Conservation (phyloP, 2,797 vertebrate species). For the Myripristis jacobus region DNA sequence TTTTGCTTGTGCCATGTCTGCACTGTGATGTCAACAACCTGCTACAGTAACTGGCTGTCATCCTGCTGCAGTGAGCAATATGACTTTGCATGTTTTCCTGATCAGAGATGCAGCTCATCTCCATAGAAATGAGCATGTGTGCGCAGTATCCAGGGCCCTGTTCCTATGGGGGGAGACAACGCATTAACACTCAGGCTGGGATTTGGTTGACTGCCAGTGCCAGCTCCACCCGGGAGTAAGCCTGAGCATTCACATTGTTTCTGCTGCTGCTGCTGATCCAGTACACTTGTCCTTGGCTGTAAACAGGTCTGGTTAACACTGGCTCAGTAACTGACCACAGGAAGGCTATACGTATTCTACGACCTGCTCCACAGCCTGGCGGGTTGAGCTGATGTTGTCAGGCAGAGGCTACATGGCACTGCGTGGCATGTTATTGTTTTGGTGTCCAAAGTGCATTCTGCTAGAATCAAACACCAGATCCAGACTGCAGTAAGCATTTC, state of each 20-base stretch:
- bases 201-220: slow-evolving; percentile 61
- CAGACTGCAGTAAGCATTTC: too few species aligned
- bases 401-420: too few species aligned
- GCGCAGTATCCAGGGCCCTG: slow-evolving; percentile 49
- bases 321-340: slow-evolving; percentile 10
- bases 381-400: too few species aligned
- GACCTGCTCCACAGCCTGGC: background rate
- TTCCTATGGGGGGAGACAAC: slow-evolving; percentile 47
- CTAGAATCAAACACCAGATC: too few species aligned
- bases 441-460: too few species aligned
- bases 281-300: slow-evolving; percentile 19
- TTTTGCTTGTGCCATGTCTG: slow-evolving; percentile 44
- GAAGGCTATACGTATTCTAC: slow-evolving; percentile 10
- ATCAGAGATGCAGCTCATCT: slow-evolving; percentile 75
- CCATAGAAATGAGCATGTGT: slow-evolving; percentile 79
- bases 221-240: slow-evolving; percentile 46
- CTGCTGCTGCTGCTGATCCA: slow-evolving; percentile 34
- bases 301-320: slow-evolving; percentile 41
- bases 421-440: too few species aligned
- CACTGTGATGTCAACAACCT: slow-evolving; percentile 31
- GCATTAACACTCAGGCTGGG: slow-evolving; percentile 60
- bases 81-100: slow-evolving; percentile 61
- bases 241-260: slow-evolving; percentile 34
- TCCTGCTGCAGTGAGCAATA: slow-evolving; percentile 54
- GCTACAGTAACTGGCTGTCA: slow-evolving; percentile 37